Percentiles rank a stretch among this genome's conserved stretches.
Evolutionary conservation across 2,797 vertebrate genomes (phyloP).

Genomic region (Loriculus beryllinus): DNA sequence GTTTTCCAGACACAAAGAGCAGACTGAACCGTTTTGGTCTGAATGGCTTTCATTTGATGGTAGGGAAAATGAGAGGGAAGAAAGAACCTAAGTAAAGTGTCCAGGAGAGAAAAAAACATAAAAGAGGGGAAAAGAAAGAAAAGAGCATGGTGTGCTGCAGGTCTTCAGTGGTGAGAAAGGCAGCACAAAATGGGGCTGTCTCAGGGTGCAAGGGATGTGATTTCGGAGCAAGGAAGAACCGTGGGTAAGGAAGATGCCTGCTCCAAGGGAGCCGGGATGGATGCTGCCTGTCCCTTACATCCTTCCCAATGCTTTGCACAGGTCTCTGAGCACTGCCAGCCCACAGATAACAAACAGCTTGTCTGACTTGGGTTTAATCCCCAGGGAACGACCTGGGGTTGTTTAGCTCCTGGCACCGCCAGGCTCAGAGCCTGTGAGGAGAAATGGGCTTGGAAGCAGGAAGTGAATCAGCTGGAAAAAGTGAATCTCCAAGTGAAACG

Average conservation of each 20-base stretch:
- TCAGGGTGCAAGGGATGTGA: not conserved
- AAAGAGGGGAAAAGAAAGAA: not conserved
- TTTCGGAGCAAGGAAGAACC: not conserved
- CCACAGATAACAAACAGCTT: not conserved
- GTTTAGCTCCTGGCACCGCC: not conserved
- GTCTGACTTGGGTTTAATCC: not conserved
- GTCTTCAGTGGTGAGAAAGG: conserved; percentile 13
- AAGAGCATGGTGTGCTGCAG: conserved; percentile 8
- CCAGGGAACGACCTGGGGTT: not conserved
- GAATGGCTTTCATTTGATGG: conserved; percentile 61
- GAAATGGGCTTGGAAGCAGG: not conserved
- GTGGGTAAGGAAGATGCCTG: not conserved
- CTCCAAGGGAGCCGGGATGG: not conserved
- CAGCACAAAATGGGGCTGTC: conserved; percentile 17
- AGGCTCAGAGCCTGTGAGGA: not conserved
- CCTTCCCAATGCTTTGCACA: not conserved
- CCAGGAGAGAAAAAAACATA: not conserved
- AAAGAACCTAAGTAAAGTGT: conserved; percentile 60
- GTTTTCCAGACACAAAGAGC: conserved; percentile 66
- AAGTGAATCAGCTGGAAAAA: conserved; percentile 4
- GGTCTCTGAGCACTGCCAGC: not conserved
- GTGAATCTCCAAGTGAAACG: not conserved
- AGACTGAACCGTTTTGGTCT: conserved; percentile 63
- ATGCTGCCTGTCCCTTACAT: not conserved
- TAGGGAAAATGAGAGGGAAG: conserved; percentile 43